Evolutionary conservation across 2,888 invertebrate genomes (phyloP).

Genomic region (Eustalomyia histrio): DNA sequence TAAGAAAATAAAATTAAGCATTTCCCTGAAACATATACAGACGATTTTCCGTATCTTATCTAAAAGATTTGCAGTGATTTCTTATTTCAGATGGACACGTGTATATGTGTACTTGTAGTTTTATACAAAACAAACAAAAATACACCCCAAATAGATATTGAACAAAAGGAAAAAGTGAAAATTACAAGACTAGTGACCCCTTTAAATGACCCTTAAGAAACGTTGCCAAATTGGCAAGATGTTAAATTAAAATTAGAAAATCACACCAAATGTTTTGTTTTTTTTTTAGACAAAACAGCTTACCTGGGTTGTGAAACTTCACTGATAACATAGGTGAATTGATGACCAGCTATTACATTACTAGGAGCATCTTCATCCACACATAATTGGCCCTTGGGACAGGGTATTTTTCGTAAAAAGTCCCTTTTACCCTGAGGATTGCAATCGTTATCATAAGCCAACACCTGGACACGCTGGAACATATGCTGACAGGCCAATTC

Average conservation of each 20-base stretch:
- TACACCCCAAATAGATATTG: slow-evolving; percentile 1
- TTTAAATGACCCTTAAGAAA: background rate
- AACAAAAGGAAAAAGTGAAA: slow-evolving; percentile 8
- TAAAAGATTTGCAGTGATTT: slow-evolving; percentile 30
- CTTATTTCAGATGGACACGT: slow-evolving; percentile 25
- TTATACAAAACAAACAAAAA: background rate
- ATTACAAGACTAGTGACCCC: slow-evolving; percentile 37
- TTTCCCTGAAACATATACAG: background rate
- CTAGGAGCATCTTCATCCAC: slow-evolving; percentile 91
- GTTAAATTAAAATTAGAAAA: slow-evolving; percentile 2
- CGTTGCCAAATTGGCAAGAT: background rate
- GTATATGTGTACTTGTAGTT: slow-evolving; percentile 11
- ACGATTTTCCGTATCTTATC: slow-evolving; percentile 45
- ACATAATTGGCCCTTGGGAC: slow-evolving; percentile 87
- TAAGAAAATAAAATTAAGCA: background rate
- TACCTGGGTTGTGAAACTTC: slow-evolving; percentile 94
- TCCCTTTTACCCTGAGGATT: slow-evolving; percentile 82
- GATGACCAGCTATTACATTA: slow-evolving; percentile 92
- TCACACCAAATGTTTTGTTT: background rate
- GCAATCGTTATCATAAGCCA: slow-evolving; percentile 92
- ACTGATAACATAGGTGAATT: slow-evolving; percentile 96
- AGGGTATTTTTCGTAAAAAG: slow-evolving; percentile 92
- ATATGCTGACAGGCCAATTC: slow-evolving; percentile 90
- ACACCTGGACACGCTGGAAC: slow-evolving; percentile 90
- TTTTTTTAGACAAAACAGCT: slow-evolving; percentile 53